Evolutionary conservation across 2,888 invertebrate genomes (phyloP), one percentile per base, ranked within the genome.

Genomic region (Ernsta delagoae): DNA sequence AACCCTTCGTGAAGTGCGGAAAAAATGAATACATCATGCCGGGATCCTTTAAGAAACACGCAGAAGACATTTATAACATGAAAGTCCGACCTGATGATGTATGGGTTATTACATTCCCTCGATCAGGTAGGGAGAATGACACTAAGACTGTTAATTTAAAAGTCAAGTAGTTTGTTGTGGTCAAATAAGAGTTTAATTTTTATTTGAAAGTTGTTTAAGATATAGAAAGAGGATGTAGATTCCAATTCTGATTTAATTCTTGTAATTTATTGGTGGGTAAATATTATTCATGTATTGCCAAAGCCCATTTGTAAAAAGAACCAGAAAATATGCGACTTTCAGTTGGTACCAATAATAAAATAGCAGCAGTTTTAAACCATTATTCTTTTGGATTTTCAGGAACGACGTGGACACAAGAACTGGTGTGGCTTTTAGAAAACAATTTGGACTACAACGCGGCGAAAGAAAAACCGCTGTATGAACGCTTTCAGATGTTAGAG

Each of bases 361-460:
- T 48, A 48, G 12, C n/a, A 12, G 45, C 12, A 5, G 45, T 12
- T 48, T 12, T 31, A 31, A 39, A 39, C 39, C 39, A 39, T 39
- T 48, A 16, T 16, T 7, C 11, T 43, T 16, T 50, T 16, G 16
- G 7, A n/a, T 6, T 77, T 78, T 54, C 78, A 96, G 96, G 96
- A 4, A 97, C 97, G 31, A 97, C 97, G 16, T 97, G 97, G 97
- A 94, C 96, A 0, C 96, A 96, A 83, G 96, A 97, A 88, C 94
- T 97, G 89, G 94, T 96, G 0, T 97, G 96, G 95, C 88, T 96
- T 70, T 90, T 96, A 54, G 92, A 94, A 70, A 95, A 95, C 71
- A 88, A 95, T 74, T 82, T 96, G 60, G 94, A 96, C 82, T 95
- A 94, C 72, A 88, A 94, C 69, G 86, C 85, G 31, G 95, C 96